These are phyloP conservation scores for Drosophila nigromelanica DNA, from an alignment of 1,140 invertebrate species.

Conservation along the genomic window DNA sequence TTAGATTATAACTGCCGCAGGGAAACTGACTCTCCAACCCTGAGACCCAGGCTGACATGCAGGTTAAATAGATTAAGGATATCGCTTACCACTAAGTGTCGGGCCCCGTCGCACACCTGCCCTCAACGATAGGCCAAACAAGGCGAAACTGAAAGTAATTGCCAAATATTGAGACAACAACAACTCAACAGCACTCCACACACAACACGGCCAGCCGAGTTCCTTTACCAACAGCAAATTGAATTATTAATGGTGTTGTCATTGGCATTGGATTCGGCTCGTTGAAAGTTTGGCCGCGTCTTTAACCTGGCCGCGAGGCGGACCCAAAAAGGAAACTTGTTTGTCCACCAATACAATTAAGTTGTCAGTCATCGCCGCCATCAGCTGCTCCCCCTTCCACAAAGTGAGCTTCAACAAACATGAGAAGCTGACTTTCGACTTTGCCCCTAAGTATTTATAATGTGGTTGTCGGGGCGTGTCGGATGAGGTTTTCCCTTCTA, in stretches of 20 bases:
- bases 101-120: conserved; percentile 51
- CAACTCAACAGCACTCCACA: conserved; percentile 14
- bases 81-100: conserved; percentile 70
- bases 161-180: conserved; percentile 76
- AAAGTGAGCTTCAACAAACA: conserved; percentile 1
- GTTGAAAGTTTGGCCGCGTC: conserved; percentile 61
- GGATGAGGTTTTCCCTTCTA: background rate
- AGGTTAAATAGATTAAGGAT: conserved; percentile 81
- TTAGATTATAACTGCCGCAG: conserved; percentile 63
- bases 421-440: conserved; percentile 50
- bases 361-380: conserved; percentile 61
- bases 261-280: conserved; percentile 57
- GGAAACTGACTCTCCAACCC: background rate
- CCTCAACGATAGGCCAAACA: conserved; percentile 25
- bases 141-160: conserved; percentile 70
- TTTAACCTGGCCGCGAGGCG: conserved; percentile 48
- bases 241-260: conserved; percentile 80
- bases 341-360: conserved; percentile 73
- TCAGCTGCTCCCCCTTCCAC: background rate
- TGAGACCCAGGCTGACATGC: conserved; percentile 60
- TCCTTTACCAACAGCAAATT: conserved; percentile 58
- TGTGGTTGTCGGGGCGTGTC: conserved; percentile 5
- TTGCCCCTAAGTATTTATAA: conserved; percentile 34
- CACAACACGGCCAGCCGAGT: conserved; percentile 23
- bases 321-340: conserved; percentile 51